Evolutionary conservation across 2,888 invertebrate species (phyloP).

Genomic region (Hypomecis atomaria): DNA sequence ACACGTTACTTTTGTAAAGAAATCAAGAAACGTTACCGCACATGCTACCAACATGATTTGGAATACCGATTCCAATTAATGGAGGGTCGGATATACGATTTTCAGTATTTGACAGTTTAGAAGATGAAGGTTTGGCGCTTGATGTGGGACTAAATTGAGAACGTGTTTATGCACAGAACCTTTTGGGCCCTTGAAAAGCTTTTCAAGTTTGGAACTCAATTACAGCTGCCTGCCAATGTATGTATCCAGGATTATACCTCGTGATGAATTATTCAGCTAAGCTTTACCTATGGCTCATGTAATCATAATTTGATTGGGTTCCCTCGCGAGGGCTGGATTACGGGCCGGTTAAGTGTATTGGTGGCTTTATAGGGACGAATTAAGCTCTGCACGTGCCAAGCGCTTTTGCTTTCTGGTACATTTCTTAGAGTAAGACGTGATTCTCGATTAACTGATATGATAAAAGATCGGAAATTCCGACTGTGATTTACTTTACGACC

Average conservation of each 20-base stretch:
- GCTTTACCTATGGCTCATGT: conserved; percentile 31
- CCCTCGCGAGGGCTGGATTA: conserved; percentile 23
- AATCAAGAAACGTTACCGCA: not conserved
- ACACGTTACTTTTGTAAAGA: not conserved
- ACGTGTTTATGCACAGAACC: conserved; percentile 38
- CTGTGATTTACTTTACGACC: conserved; percentile 9
- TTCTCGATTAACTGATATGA: conserved; percentile 8
- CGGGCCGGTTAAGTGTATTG: conserved; percentile 25
- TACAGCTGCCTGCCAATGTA: conserved; percentile 27
- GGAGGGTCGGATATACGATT: conserved; percentile 40
- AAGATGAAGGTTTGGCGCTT: conserved; percentile 42
- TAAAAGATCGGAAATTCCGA: conserved; percentile 3
- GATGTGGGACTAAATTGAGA: conserved; percentile 40
- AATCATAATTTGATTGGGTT: conserved; percentile 35
- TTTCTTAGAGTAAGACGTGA: not conserved
- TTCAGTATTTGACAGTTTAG: conserved; percentile 43
- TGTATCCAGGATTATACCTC: conserved; percentile 30
- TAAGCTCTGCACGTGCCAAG: conserved; percentile 2
- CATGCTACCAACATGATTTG: conserved; percentile 27
- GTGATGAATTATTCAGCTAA: conserved; percentile 34
- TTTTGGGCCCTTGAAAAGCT: conserved; percentile 35
- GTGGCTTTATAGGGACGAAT: conserved; percentile 20
- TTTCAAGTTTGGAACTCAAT: conserved; percentile 39
- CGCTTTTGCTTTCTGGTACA: not conserved
- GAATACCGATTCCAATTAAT: conserved; percentile 40